Evolutionary conservation across 2,797 vertebrate species (phyloP), one percentile per base, ranked within the genome.

Genomic region (Peromyscus eremicus): DNA sequence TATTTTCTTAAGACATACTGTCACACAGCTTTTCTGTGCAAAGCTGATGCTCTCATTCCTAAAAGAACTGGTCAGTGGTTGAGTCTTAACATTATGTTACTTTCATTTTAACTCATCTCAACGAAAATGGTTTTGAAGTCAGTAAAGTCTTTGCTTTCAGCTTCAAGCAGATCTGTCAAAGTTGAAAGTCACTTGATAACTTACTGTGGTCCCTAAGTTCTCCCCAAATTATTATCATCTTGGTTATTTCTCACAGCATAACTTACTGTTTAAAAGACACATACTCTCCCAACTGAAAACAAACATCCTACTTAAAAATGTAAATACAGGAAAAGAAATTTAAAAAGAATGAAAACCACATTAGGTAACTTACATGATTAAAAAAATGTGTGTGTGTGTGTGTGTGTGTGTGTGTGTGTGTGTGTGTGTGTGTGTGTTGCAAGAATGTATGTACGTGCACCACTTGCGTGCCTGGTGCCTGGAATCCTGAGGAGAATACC

Each of bases 221-320:
- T 96, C 37, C 55, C 73, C 60, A 88, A 11, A 64, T 89, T 70
- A 90, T 86, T 57, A 75, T 68, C 16, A 88, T 85, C 16, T 81
- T 89, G 64, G 96, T 71, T 62, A 82, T 46, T 27, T 57, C 40
- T 55, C 46, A 71, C 4, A 49, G 29, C 34, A 49, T n/a, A 80
- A 71, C 70, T 93, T 89, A 23, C 5, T 55, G 49, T 81, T 77
- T 89, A 89, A 97, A 96, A 86, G 32, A 97, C 95, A 9, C 40
- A 34, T 52, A 71, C 29, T 94, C 52, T 75, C 16, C 16, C 43
- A 83, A 68, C 79, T 89, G 71, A 88, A 94, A 95, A 52, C 23
- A 85, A 71, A 43, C 40, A 84, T 43, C 21, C 29, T 86, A 92
- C 52, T 95, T 91, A 82, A 93, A 70, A 94, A 91, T 88, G 43